phyloP scores from a whole-genome alignment of 2,113 vertebrate genomes.

The Atherinomorus stipes region DNA sequence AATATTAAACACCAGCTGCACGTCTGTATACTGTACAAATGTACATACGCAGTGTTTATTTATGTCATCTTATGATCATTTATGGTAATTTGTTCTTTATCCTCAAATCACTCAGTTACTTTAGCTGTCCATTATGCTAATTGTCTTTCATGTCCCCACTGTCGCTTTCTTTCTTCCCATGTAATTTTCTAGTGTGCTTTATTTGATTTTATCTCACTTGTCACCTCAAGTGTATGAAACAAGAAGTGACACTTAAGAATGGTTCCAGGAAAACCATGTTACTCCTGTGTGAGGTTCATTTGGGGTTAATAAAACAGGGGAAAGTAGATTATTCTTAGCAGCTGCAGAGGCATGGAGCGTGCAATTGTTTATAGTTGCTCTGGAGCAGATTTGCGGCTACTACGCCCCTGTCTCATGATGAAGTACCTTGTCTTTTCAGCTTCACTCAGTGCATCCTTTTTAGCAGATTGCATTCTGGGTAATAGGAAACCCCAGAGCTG shows the following conservation, averaged over 20 bases:
- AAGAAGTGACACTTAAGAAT: too few relatives aligned
- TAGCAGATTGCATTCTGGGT: slow-evolving; percentile 65
- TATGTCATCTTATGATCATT: too few relatives aligned
- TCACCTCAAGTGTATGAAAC: too few relatives aligned
- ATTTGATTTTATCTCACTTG: too few relatives aligned
- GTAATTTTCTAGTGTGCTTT: too few relatives aligned
- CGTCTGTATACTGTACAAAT: too few relatives aligned
- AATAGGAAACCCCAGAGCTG: slow-evolving; percentile 58
- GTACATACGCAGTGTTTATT: too few relatives aligned
- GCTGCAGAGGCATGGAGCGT: background rate
- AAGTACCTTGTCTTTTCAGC: slow-evolving; percentile 40
- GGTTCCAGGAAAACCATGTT: background rate
- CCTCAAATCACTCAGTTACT: background rate
- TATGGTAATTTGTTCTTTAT: background rate
- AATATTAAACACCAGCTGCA: too few relatives aligned
- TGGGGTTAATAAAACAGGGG: background rate
- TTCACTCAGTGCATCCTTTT: slow-evolving; percentile 35
- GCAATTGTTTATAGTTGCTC: slow-evolving; percentile 29
- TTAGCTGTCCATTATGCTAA: too few relatives aligned
- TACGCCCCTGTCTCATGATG: slow-evolving; percentile 25
- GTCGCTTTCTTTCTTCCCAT: too few relatives aligned
- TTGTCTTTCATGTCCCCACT: too few relatives aligned
- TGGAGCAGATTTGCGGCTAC: slow-evolving; percentile 15
- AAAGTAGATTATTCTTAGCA: slow-evolving; percentile 8
- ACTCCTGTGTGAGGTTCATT: background rate